Evolutionary conservation across 2,888 invertebrate species (phyloP), one percentile per base, ranked within the genome.

Genomic region (Cremastinae sp.): DNA sequence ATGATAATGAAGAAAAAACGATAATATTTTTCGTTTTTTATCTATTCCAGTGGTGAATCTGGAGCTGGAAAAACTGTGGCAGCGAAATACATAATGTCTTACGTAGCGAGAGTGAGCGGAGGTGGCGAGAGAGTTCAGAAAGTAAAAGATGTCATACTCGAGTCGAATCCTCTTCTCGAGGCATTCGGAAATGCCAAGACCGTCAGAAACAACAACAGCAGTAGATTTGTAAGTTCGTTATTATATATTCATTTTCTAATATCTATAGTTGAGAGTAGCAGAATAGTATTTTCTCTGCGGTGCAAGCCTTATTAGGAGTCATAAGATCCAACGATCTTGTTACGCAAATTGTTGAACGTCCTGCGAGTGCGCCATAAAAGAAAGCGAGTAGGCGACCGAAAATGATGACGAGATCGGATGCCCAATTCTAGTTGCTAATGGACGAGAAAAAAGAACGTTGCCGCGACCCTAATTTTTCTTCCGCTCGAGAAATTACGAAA

Each of bases 101-200:
- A 93, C 86, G 91, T 94, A 47, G 91, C 93, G 7, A 90, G 91
- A 80, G 91, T 94, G 2, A 94, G 93, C 41, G 94, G 94, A 5
- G 94, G 94, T 37, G 93, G 93, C 1, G 86, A 90, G 2, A 90
- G 90, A 64, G 93, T 94, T 49, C 93, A 93, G 88, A 91, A 91
- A 83, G 91, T 94, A 10, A 94, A 94, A 88, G 93, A 94, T 81
- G 91, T 94, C 37, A 94, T 94, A 69, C 87, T 94, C 71, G 93
- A 93, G 84, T 93, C 94, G 1, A 94, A 94, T 89, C 94, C 94
- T 0, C 89, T 94, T 0, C 88, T 94, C 56, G 94, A 94, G 87
- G 93, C 93, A 3, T 94, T 94, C 86, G 94, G 94, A 37, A 94
- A 94, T 87, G 93, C 93, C 9, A 93, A 93, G 85, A 94, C 93